Evolutionary conservation across 1,140 invertebrate species (phyloP).

Genomic region (Cyphomyrmex costatus): DNA sequence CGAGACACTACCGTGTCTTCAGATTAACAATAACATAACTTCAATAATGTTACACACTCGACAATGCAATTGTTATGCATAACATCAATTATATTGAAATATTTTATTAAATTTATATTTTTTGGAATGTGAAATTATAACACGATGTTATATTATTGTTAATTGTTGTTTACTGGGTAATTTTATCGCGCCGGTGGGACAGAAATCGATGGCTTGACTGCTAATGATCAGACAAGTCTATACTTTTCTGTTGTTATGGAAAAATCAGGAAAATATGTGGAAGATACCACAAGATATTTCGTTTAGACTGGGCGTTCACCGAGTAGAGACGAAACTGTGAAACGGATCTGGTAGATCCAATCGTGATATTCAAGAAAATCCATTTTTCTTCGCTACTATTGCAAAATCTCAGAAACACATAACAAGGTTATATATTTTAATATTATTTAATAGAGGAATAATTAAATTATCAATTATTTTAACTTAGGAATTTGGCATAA

Average conservation of each 20-base stretch:
- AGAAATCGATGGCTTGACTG: neutral
- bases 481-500: neutral
- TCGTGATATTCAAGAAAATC: neutral
- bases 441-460: neutral
- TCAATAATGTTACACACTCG: too few relatives aligned
- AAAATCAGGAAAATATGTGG: neutral
- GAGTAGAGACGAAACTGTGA: neutral
- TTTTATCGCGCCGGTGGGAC: neutral
- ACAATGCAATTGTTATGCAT: too few relatives aligned
- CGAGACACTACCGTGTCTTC: too few relatives aligned
- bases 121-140: too few relatives aligned
- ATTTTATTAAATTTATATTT: too few relatives aligned
- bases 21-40: too few relatives aligned
- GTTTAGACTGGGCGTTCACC: neutral
- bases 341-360: neutral
- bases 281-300: neutral
- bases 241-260: neutral
- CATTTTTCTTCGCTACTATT: neutral
- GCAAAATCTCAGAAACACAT: neutral
- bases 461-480: neutral
- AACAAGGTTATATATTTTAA: neutral
- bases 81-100: too few relatives aligned
- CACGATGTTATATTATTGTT: too few relatives aligned
- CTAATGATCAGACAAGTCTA: neutral
- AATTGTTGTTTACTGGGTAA: too few relatives aligned